Conservation (phyloP, 2,113 vertebrate species). For the Bujurquina vittata region DNA sequence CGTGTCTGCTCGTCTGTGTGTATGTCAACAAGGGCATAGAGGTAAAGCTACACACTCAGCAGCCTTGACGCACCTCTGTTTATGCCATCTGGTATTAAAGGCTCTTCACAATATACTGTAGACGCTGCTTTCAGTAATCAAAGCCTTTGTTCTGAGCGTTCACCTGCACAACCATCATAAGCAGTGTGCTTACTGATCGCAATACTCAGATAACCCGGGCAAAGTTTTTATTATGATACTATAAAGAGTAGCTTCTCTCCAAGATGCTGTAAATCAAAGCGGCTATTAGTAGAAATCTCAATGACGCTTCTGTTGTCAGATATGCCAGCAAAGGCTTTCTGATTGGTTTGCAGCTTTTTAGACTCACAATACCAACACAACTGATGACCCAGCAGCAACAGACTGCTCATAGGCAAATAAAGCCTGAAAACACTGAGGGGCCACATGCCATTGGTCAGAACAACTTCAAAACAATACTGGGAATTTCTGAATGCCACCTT, state of each 20-base stretch:
- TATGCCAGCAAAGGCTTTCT: not conserved
- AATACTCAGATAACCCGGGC: not conserved
- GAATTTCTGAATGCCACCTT: not conserved
- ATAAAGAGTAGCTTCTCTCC: not conserved
- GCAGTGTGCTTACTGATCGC: not conserved
- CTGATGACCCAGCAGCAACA: not conserved
- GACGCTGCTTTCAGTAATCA: not conserved
- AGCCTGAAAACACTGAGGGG: not conserved
- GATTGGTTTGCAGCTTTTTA: not conserved
- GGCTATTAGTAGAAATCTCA: not conserved
- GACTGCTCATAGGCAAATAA: not conserved
- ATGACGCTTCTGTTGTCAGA: not conserved
- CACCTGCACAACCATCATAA: not conserved
- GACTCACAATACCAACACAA: not conserved
- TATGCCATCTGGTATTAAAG: conserved; percentile 15
- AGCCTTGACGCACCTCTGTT: conserved; percentile 25
- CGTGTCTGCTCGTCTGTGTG: conserved; percentile 26
- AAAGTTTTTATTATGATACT: not conserved
- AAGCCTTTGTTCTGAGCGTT: not conserved
- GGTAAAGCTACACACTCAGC: conserved; percentile 35
- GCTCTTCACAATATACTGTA: not conserved
- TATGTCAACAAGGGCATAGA: conserved; percentile 52
- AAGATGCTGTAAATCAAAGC: not conserved
- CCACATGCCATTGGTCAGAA: not conserved
- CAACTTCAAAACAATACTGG: not conserved